Evolutionary conservation across 2,113 vertebrate species (phyloP), one percentile per base, ranked within the genome.

Genomic region (Saguinus imperator): DNA sequence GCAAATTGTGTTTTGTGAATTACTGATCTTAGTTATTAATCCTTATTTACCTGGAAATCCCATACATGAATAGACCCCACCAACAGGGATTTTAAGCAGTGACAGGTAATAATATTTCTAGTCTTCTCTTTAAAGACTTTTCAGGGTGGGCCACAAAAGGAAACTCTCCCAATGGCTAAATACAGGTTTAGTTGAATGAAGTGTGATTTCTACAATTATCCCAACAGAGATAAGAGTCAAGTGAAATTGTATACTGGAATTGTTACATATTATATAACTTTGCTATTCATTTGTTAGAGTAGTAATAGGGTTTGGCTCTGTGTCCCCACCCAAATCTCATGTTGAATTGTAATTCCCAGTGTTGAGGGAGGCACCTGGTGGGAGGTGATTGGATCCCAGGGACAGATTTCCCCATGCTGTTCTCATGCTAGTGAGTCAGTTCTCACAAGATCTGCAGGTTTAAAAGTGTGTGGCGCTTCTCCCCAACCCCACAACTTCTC

Each of bases 31-130:
- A 29, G 45, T 85, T 92, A 86, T 82, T 89, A 77, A 76, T 91
- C 89, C 70, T 88, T 93, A 79, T 94, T 94, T 81, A 81, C 66
- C 52, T 72, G 94, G 92, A 92, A 80, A 73, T 81, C 37, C 17
- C 20, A n/a, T 45, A 20, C 37, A 66, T 79, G 84, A 89, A 17
- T 21, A 58, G 57, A 76, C 27, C 16, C 25, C n/a, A 93, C 20
- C 20, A 88, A 23, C 8, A 87, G 48, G 14, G 29, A 1, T 10
- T 61, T 72, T 45, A 88, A 95, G 21, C 18, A 85, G 18, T 85
- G 55, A 90, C 50, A 84, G 13, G 35, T 27, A 50, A 57, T 43
- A 4, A 37, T 55, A 73, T 29, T 79, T 75, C 90, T 92, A 35
- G 37, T 87, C 50, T 84, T 80, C 25, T 45, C n/a, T 87, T 86